Percentiles rank a stretch among this genome's conserved stretches.
Evolutionary conservation across 1,140 invertebrate species (phyloP).

Genomic region (Linepithema humile): DNA sequence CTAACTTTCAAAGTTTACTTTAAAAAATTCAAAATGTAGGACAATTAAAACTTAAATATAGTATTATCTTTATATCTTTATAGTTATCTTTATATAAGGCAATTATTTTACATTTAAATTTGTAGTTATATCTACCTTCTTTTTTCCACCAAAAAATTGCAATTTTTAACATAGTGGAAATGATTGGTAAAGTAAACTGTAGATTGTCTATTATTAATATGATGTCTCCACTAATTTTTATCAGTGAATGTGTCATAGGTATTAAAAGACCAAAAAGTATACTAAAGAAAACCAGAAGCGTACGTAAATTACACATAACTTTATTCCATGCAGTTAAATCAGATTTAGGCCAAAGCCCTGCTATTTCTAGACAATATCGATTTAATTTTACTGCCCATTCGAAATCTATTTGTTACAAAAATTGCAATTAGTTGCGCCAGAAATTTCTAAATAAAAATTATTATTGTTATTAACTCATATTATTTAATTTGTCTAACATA

Average conservation of each 20-base stretch:
- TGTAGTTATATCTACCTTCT: no score
- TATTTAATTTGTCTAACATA: no score
- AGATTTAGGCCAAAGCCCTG: not conserved
- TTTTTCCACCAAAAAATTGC: not conserved
- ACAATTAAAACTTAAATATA: no score
- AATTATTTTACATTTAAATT: not conserved
- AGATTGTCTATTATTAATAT: conserved; percentile 8
- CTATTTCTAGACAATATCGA: not conserved
- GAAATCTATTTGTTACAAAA: not conserved
- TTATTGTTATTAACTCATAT: no score
- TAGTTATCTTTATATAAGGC: not conserved
- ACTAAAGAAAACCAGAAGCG: not conserved
- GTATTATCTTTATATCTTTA: not conserved
- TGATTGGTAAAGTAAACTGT: not conserved
- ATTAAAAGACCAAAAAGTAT: not conserved
- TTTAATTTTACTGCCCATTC: conserved; percentile 3
- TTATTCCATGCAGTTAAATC: not conserved
- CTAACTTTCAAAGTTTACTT: no score
- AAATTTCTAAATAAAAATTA: no score
- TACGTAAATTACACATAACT: not conserved
- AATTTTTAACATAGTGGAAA: not conserved
- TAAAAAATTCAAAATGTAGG: no score
- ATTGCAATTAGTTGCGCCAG: no score
- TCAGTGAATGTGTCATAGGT: not conserved
- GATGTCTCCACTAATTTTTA: not conserved